Percentiles rank a stretch among this genome's conserved stretches.
Evolutionary conservation across 2,797 vertebrate genomes (phyloP).

Genomic region (Lacerta bilineata): DNA sequence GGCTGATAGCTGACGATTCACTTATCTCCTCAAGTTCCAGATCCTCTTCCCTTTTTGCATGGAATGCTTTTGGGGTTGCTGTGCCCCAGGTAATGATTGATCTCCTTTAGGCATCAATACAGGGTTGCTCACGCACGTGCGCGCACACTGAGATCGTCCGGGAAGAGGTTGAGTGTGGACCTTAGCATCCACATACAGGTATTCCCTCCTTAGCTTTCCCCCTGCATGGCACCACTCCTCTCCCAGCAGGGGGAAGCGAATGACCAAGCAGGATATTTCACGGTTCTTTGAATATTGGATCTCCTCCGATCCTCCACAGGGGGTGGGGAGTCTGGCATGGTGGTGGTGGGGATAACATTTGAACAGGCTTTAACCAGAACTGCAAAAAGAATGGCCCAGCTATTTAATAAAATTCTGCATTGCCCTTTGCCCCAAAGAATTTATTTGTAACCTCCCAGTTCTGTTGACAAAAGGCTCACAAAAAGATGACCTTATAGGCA

Average conservation of each 20-base stretch:
- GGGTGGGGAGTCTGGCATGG: no score
- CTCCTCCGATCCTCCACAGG: neutral
- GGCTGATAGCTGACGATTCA: accelerated
- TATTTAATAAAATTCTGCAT: neutral
- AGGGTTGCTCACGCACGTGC: no score
- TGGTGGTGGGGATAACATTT: neutral
- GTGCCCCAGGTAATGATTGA: neutral
- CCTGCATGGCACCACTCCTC: neutral
- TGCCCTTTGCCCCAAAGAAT: neutral
- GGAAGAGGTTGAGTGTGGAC: neutral
- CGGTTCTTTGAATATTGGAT: neutral
- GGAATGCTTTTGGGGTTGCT: neutral
- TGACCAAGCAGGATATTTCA: neutral
- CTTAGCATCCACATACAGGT: no score
- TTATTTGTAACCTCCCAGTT: constrained; percentile 12
- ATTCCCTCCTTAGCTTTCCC: neutral
- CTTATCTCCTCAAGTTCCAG: neutral
- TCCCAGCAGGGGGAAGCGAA: neutral
- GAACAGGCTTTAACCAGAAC: neutral
- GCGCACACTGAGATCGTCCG: neutral
- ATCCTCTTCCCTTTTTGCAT: neutral
- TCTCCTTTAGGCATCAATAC: no score
- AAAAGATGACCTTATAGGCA: neutral
- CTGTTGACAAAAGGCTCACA: neutral
- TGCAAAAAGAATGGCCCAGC: neutral